Conservation (phyloP, 2,888 invertebrate genomes). For the Ectemnius continuus region DNA sequence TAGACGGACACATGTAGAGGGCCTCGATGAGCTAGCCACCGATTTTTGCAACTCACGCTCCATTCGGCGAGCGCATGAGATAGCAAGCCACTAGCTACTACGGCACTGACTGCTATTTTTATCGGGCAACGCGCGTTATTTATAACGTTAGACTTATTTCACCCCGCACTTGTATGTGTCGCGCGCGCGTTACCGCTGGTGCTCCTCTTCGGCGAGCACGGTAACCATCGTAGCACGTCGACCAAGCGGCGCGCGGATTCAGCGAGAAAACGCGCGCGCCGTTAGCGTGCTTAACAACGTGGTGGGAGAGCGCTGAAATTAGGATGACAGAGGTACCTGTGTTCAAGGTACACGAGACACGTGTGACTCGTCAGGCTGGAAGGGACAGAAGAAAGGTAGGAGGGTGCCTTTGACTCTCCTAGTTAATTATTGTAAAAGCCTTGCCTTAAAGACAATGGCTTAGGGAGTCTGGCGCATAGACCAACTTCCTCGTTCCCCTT, state of each 20-base stretch:
- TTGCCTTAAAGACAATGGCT: slow-evolving; percentile 15
- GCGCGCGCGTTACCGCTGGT: slow-evolving; percentile 18
- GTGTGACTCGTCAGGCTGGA: background rate
- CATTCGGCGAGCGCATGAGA: background rate
- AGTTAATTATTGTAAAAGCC: slow-evolving; percentile 31
- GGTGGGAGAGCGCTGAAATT: background rate
- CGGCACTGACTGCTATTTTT: slow-evolving; percentile 74
- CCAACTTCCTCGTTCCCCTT: background rate
- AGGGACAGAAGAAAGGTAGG: background rate
- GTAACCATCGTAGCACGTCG: too few species aligned
- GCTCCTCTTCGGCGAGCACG: background rate
- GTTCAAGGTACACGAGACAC: background rate
- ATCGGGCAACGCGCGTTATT: slow-evolving; percentile 70
- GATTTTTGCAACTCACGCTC: too few species aligned
- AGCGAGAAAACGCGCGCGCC: slow-evolving; percentile 28
- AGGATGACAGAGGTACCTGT: slow-evolving; percentile 9
- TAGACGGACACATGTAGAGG: too few species aligned
- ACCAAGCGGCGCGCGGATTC: slow-evolving; percentile 41
- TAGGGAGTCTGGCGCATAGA: background rate
- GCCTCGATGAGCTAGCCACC: too few species aligned
- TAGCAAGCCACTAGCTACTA: slow-evolving; percentile 38
- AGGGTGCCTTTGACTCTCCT: background rate
- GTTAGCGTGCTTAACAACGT: background rate
- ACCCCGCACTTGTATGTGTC: slow-evolving; percentile 44
- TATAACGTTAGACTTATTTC: slow-evolving; percentile 64